Conservation (phyloP, 2,797 vertebrate genomes). For the Chanos chanos region DNA sequence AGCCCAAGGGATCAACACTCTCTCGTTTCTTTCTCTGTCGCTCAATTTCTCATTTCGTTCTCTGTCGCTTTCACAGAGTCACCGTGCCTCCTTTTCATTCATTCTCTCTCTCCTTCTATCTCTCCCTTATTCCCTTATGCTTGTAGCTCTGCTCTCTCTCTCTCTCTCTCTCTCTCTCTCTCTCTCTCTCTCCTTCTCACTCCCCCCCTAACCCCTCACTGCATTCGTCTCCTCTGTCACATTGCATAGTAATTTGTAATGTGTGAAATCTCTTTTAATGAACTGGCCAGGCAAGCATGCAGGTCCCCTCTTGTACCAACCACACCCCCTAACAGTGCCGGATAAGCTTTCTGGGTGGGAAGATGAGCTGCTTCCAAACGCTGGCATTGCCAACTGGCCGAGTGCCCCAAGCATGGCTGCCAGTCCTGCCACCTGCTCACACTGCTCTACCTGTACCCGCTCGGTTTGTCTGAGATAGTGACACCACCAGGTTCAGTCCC, state of each 20-base stretch:
- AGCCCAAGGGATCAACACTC: no score
- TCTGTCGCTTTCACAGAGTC: neutral
- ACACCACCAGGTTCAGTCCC: no score
- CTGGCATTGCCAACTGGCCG: constrained; percentile 45
- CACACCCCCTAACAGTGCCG: constrained; percentile 34
- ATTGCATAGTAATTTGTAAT: neutral
- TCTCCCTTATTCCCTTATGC: neutral
- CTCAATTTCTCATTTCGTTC: no score
- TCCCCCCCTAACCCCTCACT: constrained; percentile 10
- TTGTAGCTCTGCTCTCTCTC: neutral
- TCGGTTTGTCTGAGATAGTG: no score
- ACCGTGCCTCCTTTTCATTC: neutral
- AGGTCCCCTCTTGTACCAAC: no score
- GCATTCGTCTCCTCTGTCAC: neutral
- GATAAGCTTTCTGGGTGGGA: constrained; percentile 41
- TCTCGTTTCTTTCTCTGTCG: no score
- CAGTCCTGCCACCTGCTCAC: constrained; percentile 52
- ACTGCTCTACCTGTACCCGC: neutral
- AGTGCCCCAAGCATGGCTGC: constrained; percentile 30
- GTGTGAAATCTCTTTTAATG: neutral
- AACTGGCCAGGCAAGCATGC: neutral
- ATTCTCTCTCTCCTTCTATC: no score
- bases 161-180: neutral
- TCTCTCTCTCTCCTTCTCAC: constrained; percentile 23
- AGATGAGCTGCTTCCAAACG: constrained; percentile 42